Base-by-base conservation (phyloP, 2,113 vertebrate genomes). In the Odocoileus hemionus region DNA sequence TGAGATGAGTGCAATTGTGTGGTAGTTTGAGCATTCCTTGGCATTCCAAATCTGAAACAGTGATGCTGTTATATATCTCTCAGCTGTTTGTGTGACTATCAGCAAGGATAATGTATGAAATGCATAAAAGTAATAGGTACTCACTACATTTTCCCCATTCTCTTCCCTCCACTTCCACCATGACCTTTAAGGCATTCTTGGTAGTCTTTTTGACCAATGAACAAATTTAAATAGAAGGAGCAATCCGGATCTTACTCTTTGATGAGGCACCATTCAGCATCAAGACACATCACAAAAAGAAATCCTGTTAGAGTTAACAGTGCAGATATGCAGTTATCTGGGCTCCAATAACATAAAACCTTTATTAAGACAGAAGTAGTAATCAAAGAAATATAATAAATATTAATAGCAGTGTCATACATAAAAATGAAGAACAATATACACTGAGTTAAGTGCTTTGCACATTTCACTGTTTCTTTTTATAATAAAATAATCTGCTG, bases 291-390 rank as follows among this genome's bases (percentile, higher is more conserved):
- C 47, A 97, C 36, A 86, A 97, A 25, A 21, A 98, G 64, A 14
- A 60, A 28, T 45, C 16, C 82, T 2, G 19, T 97, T 95, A 96
- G 8, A 70, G 97, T 97, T 80, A 97, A 54, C 16, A 97, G 52
- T 1, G 43, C 52, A 74, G 96, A 16, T 96, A 98, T 96, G 16
- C 88, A 98, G 11, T 45, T 28, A 64, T 90, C 91, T 6, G 87
- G 83, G 45, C 3, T 58, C 82, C 79, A 97, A 26, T 97, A 98
- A 96, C 96, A 79, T 2, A 50, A 98, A 39, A 92, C 96, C 80
- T 92, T 97, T 96, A 90, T 16, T 85, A 98, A 45, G 15, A 95
- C 21, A 28, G 30, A 86, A 52, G 92, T 98, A 28, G 95, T 98
- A 28, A 98, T 43, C 84, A 97, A 25, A 17, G 45, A 93, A 94